Conservation (phyloP, 2,797 vertebrate genomes). For the Nannoperca australis region DNA sequence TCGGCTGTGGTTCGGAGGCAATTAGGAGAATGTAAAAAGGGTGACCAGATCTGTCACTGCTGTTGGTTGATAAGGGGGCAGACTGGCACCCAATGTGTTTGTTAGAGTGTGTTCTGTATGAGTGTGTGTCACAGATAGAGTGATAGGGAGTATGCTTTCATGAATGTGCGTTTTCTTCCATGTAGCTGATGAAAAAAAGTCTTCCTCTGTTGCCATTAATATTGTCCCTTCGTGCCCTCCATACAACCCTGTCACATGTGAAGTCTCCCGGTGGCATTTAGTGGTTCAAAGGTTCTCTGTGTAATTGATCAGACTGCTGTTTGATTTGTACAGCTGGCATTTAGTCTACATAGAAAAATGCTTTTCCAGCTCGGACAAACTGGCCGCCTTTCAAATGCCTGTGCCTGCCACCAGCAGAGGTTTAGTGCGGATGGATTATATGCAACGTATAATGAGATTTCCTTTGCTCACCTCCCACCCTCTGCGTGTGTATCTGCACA, state of each 20-base stretch:
- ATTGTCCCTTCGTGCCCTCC: constrained; percentile 43
- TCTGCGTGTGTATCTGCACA: constrained; percentile 5
- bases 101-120: background rate
- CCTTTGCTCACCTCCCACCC: constrained; percentile 18
- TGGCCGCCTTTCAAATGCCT: constrained; percentile 48
- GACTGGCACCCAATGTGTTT: constrained; percentile 22
- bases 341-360: constrained; percentile 62
- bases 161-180: constrained; percentile 14
- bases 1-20: constrained; percentile 54
- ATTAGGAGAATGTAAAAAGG: constrained; percentile 51
- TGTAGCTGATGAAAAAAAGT: constrained; percentile 20
- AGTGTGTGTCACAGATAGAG: constrained; percentile 8
- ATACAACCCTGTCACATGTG: constrained; percentile 49
- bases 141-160: background rate
- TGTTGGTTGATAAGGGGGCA: constrained; percentile 31
- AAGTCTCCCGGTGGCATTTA: constrained; percentile 74
- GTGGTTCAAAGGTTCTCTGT: constrained; percentile 71
- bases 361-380: constrained; percentile 50
- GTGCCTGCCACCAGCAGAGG: constrained; percentile 31
- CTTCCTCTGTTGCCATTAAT: constrained; percentile 49
- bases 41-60: constrained; percentile 62
- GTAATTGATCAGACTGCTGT: constrained; percentile 77
- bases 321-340: constrained; percentile 77
- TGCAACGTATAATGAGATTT: constrained; percentile 44
- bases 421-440: constrained; percentile 31